These are phyloP conservation scores for Lymantria dispar DNA, from an alignment of 2,888 invertebrate species.

Conservation along the genomic window DNA sequence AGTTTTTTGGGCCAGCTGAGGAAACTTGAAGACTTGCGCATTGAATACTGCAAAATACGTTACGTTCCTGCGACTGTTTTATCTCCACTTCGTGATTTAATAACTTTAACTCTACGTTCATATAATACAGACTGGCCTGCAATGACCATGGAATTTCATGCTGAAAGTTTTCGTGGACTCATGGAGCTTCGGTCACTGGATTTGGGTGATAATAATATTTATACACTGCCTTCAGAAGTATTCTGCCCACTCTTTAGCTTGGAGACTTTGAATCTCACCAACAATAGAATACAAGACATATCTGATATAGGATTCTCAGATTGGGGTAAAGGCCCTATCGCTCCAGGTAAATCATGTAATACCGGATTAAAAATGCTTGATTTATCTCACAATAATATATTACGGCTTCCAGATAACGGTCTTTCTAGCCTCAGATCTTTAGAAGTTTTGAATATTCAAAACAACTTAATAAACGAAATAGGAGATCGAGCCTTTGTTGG, in stretches of 20 bases:
- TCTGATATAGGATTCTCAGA: slow-evolving; percentile 89
- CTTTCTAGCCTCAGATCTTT: slow-evolving; percentile 87
- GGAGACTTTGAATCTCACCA: slow-evolving; percentile 87
- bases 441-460: slow-evolving; percentile 86
- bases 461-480: slow-evolving; percentile 89
- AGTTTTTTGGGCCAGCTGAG: slow-evolving; percentile 85
- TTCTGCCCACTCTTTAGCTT: slow-evolving; percentile 88
- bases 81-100: slow-evolving; percentile 85
- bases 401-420: slow-evolving; percentile 86
- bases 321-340: slow-evolving; percentile 85
- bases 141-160: slow-evolving; percentile 89
- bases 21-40: slow-evolving; percentile 87
- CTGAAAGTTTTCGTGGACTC: slow-evolving; percentile 87
- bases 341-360: slow-evolving; percentile 87
- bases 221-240: slow-evolving; percentile 87
- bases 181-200: slow-evolving; percentile 86
- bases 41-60: slow-evolving; percentile 90
- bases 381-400: slow-evolving; percentile 88
- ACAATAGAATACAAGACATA: slow-evolving; percentile 90
- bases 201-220: slow-evolving; percentile 89
- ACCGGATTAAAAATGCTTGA: slow-evolving; percentile 87
- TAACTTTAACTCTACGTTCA: slow-evolving; percentile 86
- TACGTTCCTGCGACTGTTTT: slow-evolving; percentile 88
- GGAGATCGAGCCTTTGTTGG: slow-evolving; percentile 89
- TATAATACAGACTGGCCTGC: slow-evolving; percentile 91